phyloP scores from a whole-genome alignment of 2,113 vertebrate species.

The Vidua macroura region DNA sequence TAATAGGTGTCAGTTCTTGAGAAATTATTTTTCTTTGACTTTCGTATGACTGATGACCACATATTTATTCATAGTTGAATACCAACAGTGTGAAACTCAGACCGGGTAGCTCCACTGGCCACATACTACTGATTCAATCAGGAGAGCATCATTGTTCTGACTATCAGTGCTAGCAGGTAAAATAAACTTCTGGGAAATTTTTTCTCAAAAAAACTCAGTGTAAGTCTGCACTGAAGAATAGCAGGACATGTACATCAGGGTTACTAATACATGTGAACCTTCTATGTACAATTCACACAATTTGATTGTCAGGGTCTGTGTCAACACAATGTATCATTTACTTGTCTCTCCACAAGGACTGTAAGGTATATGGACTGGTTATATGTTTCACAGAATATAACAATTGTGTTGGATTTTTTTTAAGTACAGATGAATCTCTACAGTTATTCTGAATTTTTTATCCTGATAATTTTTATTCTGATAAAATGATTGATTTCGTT shows the following conservation, averaged over 20 bases:
- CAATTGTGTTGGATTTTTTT: background rate
- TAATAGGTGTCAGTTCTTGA: background rate
- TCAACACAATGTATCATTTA: background rate
- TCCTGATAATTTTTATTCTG: background rate
- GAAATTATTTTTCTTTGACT: background rate
- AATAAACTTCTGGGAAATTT: background rate
- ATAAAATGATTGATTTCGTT: background rate
- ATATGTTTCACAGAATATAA: background rate
- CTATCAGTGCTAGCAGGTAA: background rate
- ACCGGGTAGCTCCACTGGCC: fast-evolving
- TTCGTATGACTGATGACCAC: background rate
- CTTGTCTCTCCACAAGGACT: background rate
- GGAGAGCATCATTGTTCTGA: background rate
- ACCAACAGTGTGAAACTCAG: background rate
- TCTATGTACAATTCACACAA: background rate
- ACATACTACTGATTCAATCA: background rate
- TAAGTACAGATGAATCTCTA: background rate
- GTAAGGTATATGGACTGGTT: background rate
- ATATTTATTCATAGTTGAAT: background rate
- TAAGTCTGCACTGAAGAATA: background rate
- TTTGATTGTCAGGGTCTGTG: background rate
- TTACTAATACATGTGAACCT: background rate
- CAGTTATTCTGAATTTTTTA: background rate
- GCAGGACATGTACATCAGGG: background rate
- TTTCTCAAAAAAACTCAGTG: background rate